Evolutionary conservation across 2,797 vertebrate species (phyloP).

Genomic region (Micropoecilia bifurca): DNA sequence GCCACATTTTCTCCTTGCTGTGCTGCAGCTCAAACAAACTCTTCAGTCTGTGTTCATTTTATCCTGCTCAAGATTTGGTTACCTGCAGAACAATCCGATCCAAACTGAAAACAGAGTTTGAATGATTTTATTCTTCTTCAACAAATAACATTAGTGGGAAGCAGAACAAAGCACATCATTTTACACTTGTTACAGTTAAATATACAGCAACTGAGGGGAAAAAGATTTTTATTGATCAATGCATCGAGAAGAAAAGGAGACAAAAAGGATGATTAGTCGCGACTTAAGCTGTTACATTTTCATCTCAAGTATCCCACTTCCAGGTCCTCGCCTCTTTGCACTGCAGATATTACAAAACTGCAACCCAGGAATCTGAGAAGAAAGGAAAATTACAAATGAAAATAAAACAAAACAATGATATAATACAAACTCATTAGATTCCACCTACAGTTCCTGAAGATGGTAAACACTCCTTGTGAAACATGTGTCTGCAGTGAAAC

Average conservation of each 20-base stretch:
- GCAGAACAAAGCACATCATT: conserved; percentile 32
- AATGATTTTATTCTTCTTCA: conserved; percentile 60
- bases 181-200: conserved; percentile 53
- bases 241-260: conserved; percentile 11
- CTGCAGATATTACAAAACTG: conserved; percentile 99
- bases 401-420: conserved; percentile 3
- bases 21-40: not conserved
- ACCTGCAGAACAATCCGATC: conserved; percentile 22
- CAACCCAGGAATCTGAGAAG: conserved; percentile 81
- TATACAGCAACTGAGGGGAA: conserved; percentile 47
- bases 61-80: conserved; percentile 3
- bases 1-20: not conserved
- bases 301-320: conserved; percentile 91
- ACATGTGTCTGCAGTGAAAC: conserved; percentile 99
- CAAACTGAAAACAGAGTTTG: conserved; percentile 31
- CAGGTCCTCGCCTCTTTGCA: conserved; percentile 92
- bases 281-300: conserved; percentile 82
- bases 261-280: conserved; percentile 44
- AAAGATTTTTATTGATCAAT: conserved; percentile 52
- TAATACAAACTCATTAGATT: not conserved
- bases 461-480: conserved; percentile 96
- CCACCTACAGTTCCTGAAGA: conserved; percentile 87
- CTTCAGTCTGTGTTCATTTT: conserved; percentile 15
- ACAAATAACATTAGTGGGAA: conserved; percentile 41
- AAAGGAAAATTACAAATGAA: conserved; percentile 6